phyloP scores from a whole-genome alignment of 2,797 vertebrate species.

The Dicrostonyx torquatus region DNA sequence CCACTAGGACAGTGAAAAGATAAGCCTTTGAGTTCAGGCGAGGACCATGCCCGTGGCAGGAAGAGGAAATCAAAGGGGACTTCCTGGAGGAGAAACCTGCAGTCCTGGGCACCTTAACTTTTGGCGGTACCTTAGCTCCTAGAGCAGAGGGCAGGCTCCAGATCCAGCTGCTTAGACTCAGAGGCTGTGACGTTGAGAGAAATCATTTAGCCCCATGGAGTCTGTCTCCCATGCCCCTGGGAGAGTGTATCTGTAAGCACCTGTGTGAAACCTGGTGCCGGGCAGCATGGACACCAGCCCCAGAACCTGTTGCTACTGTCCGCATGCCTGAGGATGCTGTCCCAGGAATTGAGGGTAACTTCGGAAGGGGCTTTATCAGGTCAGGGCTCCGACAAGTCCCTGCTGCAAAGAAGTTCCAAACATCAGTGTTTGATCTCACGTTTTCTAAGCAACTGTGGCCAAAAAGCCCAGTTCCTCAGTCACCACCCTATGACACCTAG shows the following conservation, averaged over 20 bases:
- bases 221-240: neutral
- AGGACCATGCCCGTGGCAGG: neutral
- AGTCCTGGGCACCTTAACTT: neutral
- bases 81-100: neutral
- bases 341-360: neutral
- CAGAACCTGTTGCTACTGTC: neutral
- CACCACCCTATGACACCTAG: neutral
- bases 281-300: neutral
- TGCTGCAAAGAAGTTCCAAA: fast-evolving
- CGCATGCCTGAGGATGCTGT: fast-evolving
- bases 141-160: neutral
- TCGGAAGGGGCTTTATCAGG: neutral
- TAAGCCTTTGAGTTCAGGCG: neutral
- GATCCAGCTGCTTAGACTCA: neutral
- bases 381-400: neutral
- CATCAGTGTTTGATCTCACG: neutral
- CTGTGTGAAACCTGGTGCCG: neutral
- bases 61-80: neutral
- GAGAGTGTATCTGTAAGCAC: too few species aligned
- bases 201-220: neutral
- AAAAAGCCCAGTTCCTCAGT: neutral
- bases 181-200: neutral
- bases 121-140: neutral
- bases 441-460: neutral
- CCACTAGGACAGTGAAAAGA: neutral